phyloP scores from a whole-genome alignment of 2,888 invertebrate genomes.

The Pandemis cinnamomeana region DNA sequence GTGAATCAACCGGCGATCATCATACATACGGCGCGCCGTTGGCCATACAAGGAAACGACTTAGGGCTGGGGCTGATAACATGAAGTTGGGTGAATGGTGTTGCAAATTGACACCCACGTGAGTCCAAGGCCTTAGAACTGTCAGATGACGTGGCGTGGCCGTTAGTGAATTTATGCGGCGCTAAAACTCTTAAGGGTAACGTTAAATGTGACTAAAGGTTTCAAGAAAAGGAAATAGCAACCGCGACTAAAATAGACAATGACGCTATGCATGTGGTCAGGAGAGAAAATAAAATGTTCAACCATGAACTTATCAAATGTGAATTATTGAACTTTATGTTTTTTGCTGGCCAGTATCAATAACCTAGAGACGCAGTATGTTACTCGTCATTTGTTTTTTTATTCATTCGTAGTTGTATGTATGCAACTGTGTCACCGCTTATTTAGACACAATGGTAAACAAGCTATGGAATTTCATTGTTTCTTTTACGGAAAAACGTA shows the following conservation, averaged over 20 bases:
- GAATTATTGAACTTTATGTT: slow-evolving; percentile 29
- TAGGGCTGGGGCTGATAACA: slow-evolving; percentile 50
- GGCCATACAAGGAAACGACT: slow-evolving; percentile 54
- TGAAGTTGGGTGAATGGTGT: slow-evolving; percentile 42
- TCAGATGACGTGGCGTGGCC: slow-evolving; percentile 23
- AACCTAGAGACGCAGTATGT: slow-evolving; percentile 24
- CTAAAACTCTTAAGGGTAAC: slow-evolving; percentile 10
- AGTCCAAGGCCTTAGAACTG: slow-evolving; percentile 13
- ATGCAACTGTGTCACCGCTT: slow-evolving; percentile 22
- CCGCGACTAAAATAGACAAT: slow-evolving; percentile 22
- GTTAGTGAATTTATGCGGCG: slow-evolving; percentile 1
- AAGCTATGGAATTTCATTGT: slow-evolving; percentile 26
- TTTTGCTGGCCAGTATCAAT: slow-evolving; percentile 27
- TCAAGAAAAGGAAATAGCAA: not conserved
- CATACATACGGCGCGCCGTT: slow-evolving; percentile 48
- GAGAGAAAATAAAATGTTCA: slow-evolving; percentile 25
- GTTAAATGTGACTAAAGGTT: slow-evolving; percentile 2
- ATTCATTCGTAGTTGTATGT: slow-evolving; percentile 1
- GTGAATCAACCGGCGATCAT: slow-evolving; percentile 33
- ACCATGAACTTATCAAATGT: slow-evolving; percentile 34
- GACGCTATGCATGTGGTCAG: slow-evolving; percentile 16
- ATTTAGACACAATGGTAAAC: slow-evolving; percentile 29
- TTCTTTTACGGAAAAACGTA: slow-evolving; percentile 32
- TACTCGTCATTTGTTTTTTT: slow-evolving; percentile 13
- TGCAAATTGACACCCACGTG: slow-evolving; percentile 34